phyloP scores from a whole-genome alignment of 1,140 invertebrate species.

The Schlechtendalia chinensis region DNA sequence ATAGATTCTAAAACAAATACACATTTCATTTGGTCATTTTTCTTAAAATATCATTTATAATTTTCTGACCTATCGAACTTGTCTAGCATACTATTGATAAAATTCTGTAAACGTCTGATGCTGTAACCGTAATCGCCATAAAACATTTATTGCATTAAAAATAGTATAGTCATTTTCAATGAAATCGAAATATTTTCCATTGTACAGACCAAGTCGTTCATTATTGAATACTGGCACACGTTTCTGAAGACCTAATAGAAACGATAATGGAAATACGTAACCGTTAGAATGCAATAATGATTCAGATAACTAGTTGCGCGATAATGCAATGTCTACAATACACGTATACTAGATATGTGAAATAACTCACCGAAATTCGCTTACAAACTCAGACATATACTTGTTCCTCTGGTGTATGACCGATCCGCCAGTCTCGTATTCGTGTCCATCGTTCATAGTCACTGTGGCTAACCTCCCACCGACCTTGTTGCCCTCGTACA shows the following conservation, averaged over 20 bases:
- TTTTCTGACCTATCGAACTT: conserved; percentile 56
- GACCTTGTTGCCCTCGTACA: conserved; percentile 59
- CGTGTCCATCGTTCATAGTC: conserved; percentile 56
- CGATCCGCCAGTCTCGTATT: conserved; percentile 62
- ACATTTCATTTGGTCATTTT: neutral
- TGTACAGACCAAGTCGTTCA: conserved; percentile 56
- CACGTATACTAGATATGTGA: neutral
- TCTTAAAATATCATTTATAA: neutral
- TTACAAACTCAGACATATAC: conserved; percentile 60
- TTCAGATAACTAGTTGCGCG: no score
- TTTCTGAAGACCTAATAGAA: conserved; percentile 25
- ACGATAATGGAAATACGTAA: neutral
- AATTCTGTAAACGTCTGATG: conserved; percentile 55
- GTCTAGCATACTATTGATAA: conserved; percentile 56
- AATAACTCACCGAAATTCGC: conserved; percentile 57
- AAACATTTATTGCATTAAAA: conserved; percentile 57
- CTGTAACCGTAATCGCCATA: conserved; percentile 60
- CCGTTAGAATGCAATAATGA: neutral
- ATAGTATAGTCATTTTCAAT: conserved; percentile 57
- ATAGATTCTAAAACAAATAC: conserved; percentile 59
- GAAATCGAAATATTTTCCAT: conserved; percentile 58
- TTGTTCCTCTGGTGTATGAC: conserved; percentile 61
- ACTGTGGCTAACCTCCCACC: conserved; percentile 58
- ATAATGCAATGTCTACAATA: no score
- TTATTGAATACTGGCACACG: neutral